phyloP scores from a whole-genome alignment of 1,140 invertebrate genomes.

The Augochlora pura region DNA sequence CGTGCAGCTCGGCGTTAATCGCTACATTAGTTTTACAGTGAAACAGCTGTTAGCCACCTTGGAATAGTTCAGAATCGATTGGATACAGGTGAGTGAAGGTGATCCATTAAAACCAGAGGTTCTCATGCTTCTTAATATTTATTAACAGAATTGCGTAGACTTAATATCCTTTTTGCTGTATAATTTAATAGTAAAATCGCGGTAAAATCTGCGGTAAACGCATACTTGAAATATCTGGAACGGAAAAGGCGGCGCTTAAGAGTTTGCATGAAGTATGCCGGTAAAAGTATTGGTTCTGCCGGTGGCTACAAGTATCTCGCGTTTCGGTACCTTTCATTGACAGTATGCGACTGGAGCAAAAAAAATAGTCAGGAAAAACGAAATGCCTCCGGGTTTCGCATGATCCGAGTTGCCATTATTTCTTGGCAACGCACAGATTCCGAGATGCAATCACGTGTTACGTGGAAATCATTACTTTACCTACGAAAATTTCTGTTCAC shows the following conservation, averaged over 20 bases:
- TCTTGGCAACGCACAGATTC: too few relatives aligned
- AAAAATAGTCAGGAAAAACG: neutral
- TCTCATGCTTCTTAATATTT: neutral
- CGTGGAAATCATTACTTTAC: too few relatives aligned
- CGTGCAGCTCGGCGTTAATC: neutral
- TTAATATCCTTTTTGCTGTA: neutral
- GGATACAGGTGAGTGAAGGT: too few relatives aligned
- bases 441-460: too few relatives aligned
- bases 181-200: neutral
- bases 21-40: too few relatives aligned
- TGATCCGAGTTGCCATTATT: too few relatives aligned
- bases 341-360: neutral
- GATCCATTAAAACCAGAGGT: neutral
- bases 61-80: too few relatives aligned
- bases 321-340: neutral
- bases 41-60: too few relatives aligned
- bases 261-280: neutral
- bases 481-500: too few relatives aligned
- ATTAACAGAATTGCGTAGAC: neutral
- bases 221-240: neutral
- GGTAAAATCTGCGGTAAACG: neutral
- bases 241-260: neutral
- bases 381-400: too few relatives aligned
- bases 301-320: neutral
- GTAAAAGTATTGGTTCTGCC: neutral